Base-by-base conservation (phyloP, 2,113 vertebrate genomes). In the Colius striatus region DNA sequence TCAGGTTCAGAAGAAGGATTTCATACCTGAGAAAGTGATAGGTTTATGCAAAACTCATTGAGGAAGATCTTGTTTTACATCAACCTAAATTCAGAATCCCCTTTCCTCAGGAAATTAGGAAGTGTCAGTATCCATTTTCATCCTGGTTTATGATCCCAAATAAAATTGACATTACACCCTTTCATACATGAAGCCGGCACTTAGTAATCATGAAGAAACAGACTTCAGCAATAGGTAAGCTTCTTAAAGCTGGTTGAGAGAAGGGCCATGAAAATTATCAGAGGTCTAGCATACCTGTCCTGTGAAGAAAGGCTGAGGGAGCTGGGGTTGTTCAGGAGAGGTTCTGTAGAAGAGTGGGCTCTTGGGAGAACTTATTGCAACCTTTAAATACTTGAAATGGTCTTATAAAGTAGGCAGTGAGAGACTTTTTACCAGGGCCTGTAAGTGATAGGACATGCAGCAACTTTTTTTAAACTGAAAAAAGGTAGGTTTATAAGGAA, bases 281-380 rank as follows among this genome's bases (percentile, higher is more conserved):
- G 27, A 32, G 21, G 4, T 9, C 23, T 84, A 36, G n/a, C 13
- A 3, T 1, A 9, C 9, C 21, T 68, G 21, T 43, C 9, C 32
- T 3, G 0, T n/a, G 57, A 58, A 48, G n/a, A 29, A 5, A 48
- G 47, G 18, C 32, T 53, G 32, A 43, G 63, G n/a, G 19, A 79
- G 6, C 1, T 78, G 25, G 5, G 9, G 6, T 4, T 57, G 6
- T 19, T 19, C 71, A 82, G 15, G 38, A 41, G 38, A 41, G 38
- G 38, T 41, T 11, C 55, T 41, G 29, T 41, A 43, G 66, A 55
- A 74, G 18, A 54, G 38, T 32, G 2, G 23, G 34, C 16, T 65
- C 27, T 3, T 1, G 7, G 12, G 29, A 70, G 1, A 61, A 8
- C 32, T 65, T n/a, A 32, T 10, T 2, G 32, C 1, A 1, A 34